These are phyloP conservation scores for Thamnophis elegans DNA, from an alignment of 2,797 vertebrate species.

Conservation along the genomic window DNA sequence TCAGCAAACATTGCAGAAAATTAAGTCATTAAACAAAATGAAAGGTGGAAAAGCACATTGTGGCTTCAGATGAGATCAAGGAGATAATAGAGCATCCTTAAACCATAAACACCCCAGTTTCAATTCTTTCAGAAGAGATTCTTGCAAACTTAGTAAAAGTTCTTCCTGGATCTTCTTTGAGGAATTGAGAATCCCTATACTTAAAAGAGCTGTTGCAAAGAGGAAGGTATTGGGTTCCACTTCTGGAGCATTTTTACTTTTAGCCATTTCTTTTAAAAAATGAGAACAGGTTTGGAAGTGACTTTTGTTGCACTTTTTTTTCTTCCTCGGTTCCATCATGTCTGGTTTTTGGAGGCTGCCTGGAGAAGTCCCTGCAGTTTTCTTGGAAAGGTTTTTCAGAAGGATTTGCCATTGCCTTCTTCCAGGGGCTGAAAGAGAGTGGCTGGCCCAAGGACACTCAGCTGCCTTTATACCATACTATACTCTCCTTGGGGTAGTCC, in stretches of 20 bases:
- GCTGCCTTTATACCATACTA: too few relatives aligned
- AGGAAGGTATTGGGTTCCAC: background rate
- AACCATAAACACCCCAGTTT: background rate
- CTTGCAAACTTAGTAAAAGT: constrained; percentile 23
- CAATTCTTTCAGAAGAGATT: constrained; percentile 49
- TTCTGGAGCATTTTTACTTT: too few relatives aligned
- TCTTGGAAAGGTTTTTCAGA: background rate
- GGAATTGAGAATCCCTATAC: background rate
- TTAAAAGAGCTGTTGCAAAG: constrained; percentile 19
- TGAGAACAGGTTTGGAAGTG: constrained; percentile 22
- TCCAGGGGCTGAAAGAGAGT: background rate
- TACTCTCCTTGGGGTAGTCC: too few relatives aligned
- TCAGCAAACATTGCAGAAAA: background rate
- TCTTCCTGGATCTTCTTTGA: background rate
- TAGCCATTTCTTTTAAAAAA: constrained; percentile 16
- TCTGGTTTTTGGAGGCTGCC: too few relatives aligned
- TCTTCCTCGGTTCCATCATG: too few relatives aligned
- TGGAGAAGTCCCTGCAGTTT: background rate
- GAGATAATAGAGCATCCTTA: constrained; percentile 23
- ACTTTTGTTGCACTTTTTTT: constrained; percentile 10
- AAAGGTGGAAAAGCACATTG: constrained; percentile 16
- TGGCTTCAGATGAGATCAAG: background rate
- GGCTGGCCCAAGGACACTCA: background rate
- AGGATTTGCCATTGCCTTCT: background rate
- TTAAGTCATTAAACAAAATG: background rate